Conservation (phyloP, 2,797 vertebrate species). For the Gila robusta region DNA sequence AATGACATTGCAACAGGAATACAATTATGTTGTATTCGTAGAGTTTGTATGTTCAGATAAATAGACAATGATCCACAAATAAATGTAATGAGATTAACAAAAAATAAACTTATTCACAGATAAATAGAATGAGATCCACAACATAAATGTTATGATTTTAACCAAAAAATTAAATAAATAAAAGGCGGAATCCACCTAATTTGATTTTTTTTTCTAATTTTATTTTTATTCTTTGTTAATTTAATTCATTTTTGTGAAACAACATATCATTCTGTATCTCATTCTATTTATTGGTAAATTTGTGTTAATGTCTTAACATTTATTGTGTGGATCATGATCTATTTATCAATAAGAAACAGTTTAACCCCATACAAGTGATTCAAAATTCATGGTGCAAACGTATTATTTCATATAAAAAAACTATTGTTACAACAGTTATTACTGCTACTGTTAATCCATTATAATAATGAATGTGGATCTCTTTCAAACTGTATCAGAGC, state of each 20-base stretch:
- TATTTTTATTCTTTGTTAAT: not conserved
- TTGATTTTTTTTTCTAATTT: not conserved
- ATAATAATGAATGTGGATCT: not conserved
- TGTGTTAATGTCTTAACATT: not conserved
- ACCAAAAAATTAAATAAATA: too few relatives aligned
- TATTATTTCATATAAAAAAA: not conserved
- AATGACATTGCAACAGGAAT: not conserved
- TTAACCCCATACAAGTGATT: too few relatives aligned
- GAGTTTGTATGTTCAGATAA: not conserved
- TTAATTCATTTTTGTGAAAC: not conserved
- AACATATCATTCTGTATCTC: not conserved
- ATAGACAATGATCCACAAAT: not conserved
- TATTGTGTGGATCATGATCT: not conserved
- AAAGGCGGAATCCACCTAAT: not conserved
- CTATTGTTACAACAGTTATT: not conserved
- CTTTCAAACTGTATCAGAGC: not conserved
- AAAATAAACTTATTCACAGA: not conserved
- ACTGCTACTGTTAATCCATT: not conserved
- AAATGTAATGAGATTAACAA: not conserved
- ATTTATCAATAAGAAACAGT: not conserved
- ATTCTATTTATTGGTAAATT: not conserved
- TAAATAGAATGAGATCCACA: not conserved
- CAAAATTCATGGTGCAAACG: not conserved
- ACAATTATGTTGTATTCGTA: not conserved
- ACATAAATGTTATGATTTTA: not conserved